Conservation (phyloP, 2,113 vertebrate genomes). For the Alligator sinensis region DNA sequence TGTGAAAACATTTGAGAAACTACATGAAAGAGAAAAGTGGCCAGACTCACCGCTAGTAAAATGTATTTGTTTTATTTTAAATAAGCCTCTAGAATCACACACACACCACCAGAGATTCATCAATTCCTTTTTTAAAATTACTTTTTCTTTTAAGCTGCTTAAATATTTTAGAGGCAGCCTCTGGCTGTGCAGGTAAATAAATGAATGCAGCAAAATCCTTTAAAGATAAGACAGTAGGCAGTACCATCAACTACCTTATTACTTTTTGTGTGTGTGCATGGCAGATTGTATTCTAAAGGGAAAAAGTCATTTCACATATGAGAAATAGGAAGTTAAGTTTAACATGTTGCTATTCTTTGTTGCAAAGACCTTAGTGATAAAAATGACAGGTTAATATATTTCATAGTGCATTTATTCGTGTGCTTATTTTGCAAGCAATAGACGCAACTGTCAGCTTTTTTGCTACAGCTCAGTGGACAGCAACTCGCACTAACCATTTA, state of each 20-base stretch:
- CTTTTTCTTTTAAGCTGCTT: slow-evolving; percentile 60
- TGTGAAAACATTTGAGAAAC: slow-evolving; percentile 1
- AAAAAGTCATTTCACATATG: slow-evolving; percentile 38
- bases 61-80: slow-evolving; percentile 24
- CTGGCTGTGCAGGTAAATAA: slow-evolving; percentile 50
- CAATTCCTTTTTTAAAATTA: slow-evolving; percentile 54
- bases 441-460: slow-evolving; percentile 46
- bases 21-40: not conserved
- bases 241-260: not conserved
- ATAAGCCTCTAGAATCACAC: not conserved
- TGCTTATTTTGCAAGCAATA: slow-evolving; percentile 63
- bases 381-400: slow-evolving; percentile 69
- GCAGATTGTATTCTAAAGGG: slow-evolving; percentile 21
- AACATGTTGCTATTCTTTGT: slow-evolving; percentile 41
- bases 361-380: slow-evolving; percentile 59
- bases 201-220: slow-evolving; percentile 43
- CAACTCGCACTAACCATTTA: slow-evolving; percentile 39
- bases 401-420: slow-evolving; percentile 56
- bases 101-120: slow-evolving; percentile 17
- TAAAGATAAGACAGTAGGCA: slow-evolving; percentile 59
- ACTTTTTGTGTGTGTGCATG: slow-evolving; percentile 18
- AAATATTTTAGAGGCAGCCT: slow-evolving; percentile 68
- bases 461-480: slow-evolving; percentile 50
- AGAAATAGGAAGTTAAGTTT: slow-evolving; percentile 54
- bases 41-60: not conserved